phyloP scores from a whole-genome alignment of 2,888 invertebrate genomes.

The Rotaria socialis region DNA sequence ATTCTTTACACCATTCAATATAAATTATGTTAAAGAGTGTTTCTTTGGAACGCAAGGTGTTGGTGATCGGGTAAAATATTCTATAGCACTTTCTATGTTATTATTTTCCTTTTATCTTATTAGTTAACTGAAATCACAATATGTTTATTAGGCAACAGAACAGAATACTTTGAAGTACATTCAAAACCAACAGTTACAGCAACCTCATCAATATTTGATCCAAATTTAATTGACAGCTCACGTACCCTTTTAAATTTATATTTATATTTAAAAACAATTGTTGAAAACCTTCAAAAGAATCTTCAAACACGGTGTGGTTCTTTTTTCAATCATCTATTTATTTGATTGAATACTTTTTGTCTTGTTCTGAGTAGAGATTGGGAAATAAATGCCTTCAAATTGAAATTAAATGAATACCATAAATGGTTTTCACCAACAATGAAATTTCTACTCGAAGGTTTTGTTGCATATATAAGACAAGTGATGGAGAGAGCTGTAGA shows the following conservation, averaged over 20 bases:
- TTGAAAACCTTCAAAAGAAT: neutral
- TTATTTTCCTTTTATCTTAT: neutral
- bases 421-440: constrained; percentile 25
- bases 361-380: neutral
- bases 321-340: neutral
- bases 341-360: neutral
- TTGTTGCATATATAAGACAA: constrained; percentile 4
- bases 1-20: neutral
- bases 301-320: neutral
- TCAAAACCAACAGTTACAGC: neutral
- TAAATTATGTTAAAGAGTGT: neutral
- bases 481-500: constrained; percentile 5
- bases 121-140: neutral
- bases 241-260: neutral
- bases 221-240: neutral
- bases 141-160: neutral
- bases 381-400: neutral
- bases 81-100: neutral
- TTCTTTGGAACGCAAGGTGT: neutral
- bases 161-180: neutral
- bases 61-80: neutral
- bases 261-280: constrained; percentile 15
- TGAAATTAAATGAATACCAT: constrained; percentile 3
- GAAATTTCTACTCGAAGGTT: constrained; percentile 29
- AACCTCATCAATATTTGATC: constrained; percentile 1